Percentiles rank a stretch among this genome's conserved stretches.
Evolutionary conservation across 2,888 invertebrate species (phyloP).

Genomic region (Thereva nobilitata): DNA sequence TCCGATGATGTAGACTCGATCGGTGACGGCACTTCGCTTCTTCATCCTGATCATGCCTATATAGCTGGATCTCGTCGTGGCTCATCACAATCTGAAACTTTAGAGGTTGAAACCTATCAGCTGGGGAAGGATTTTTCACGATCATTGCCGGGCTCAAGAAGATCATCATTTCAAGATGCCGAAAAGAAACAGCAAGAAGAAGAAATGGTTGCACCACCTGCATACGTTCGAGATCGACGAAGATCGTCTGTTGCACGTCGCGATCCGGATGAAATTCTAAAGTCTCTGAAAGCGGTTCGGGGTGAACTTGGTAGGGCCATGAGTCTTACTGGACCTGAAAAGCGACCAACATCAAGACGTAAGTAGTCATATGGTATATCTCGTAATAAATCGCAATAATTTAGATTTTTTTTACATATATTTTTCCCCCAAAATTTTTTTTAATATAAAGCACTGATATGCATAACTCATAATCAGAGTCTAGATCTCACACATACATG

Average conservation of each 20-base stretch:
- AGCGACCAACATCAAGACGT: slow-evolving; percentile 68
- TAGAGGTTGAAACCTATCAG: slow-evolving; percentile 84
- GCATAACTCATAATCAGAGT: slow-evolving; percentile 58
- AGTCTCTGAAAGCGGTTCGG: slow-evolving; percentile 78
- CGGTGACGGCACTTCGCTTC: slow-evolving; percentile 73
- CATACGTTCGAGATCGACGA: slow-evolving; percentile 71
- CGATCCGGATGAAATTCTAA: slow-evolving; percentile 83
- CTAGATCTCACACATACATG: slow-evolving; percentile 54
- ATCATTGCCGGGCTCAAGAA: slow-evolving; percentile 80
- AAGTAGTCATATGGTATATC: slow-evolving; percentile 58
- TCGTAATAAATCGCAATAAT: neutral
- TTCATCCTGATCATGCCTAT: slow-evolving; percentile 88
- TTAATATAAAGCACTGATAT: slow-evolving; percentile 52
- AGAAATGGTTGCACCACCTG: slow-evolving; percentile 56
- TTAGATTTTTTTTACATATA: slow-evolving; percentile 36
- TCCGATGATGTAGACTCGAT: slow-evolving; percentile 79
- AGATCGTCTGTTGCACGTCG: slow-evolving; percentile 81
- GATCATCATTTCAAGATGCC: slow-evolving; percentile 79
- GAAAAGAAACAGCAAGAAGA: slow-evolving; percentile 65
- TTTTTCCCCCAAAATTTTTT: slow-evolving; percentile 37
- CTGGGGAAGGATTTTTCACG: slow-evolving; percentile 84
- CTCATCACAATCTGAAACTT: slow-evolving; percentile 86
- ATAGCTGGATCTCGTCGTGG: slow-evolving; percentile 77
- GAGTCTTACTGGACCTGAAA: slow-evolving; percentile 71
- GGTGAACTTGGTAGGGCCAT: slow-evolving; percentile 82